A percentile compares a stretch with the other conserved stretches of the same genome.
These are phyloP conservation scores for Trichoplusia ni DNA, from an alignment of 1,140 invertebrate species.

Conservation along the genomic window DNA sequence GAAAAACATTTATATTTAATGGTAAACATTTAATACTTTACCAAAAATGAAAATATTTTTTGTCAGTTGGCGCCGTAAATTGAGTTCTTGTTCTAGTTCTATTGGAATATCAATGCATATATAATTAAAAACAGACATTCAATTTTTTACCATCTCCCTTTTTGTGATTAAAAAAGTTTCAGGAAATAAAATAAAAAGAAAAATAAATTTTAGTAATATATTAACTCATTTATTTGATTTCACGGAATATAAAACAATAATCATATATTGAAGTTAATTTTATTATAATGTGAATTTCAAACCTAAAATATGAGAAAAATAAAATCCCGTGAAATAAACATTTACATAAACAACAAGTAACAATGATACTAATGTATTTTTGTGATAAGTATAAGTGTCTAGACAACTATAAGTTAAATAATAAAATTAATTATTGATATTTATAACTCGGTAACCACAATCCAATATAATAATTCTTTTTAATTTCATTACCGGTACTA, in stretches of 20 bases:
- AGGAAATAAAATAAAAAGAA: neutral
- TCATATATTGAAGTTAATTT: neutral
- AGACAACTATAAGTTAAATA: neutral
- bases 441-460: neutral
- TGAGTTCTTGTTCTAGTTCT: no score
- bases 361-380: neutral
- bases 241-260: constrained; percentile 10
- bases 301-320: constrained; percentile 9
- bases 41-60: no score
- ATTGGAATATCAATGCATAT: no score
- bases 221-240: neutral
- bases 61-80: no score
- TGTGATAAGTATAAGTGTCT: constrained; percentile 10
- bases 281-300: neutral
- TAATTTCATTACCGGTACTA: no score
- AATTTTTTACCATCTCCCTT: no score
- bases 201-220: neutral
- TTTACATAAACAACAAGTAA: constrained; percentile 10
- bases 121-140: no score
- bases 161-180: no score
- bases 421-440: neutral
- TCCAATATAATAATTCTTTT: no score
- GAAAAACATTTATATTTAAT: no score
- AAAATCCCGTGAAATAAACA: constrained; percentile 12
- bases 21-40: no score